Percentiles rank a stretch among this genome's conserved stretches.
Conservation (phyloP, 2,113 vertebrate species). For the Otis tarda region DNA sequence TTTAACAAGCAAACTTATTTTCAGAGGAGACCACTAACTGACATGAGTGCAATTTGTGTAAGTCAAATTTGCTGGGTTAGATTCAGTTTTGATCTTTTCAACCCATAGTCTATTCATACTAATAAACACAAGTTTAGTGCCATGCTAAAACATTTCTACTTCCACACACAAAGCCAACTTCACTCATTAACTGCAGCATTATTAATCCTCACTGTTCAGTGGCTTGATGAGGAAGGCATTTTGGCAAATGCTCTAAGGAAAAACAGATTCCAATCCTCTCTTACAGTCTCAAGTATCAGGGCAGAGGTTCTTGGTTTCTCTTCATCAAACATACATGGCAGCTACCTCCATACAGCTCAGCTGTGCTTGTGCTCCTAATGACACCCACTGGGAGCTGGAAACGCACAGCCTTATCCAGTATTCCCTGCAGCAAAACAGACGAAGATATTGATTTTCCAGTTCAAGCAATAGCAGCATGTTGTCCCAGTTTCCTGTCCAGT, state of each 20-base stretch:
- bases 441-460: constrained; percentile 10
- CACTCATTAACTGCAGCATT: not conserved
- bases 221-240: not conserved
- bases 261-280: not conserved
- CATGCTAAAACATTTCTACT: not conserved
- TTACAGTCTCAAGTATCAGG: not conserved
- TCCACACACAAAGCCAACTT: not conserved
- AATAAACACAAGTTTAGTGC: not conserved
- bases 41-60: not conserved
- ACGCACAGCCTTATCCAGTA: not conserved
- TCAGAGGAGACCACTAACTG: not conserved
- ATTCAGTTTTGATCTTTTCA: not conserved
- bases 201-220: not conserved
- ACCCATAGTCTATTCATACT: not conserved
- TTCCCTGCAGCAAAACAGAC: constrained; percentile 24
- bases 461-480: constrained; percentile 1
- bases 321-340: not conserved
- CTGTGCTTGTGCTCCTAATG: constrained; percentile 24
- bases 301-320: not conserved
- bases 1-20: not conserved
- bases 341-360: not conserved
- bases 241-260: not conserved
- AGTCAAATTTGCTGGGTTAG: not conserved
- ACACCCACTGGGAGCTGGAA: constrained; percentile 30
- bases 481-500: not conserved